Conservation (phyloP, 2,888 invertebrate genomes). For the Cremastinae sp. region DNA sequence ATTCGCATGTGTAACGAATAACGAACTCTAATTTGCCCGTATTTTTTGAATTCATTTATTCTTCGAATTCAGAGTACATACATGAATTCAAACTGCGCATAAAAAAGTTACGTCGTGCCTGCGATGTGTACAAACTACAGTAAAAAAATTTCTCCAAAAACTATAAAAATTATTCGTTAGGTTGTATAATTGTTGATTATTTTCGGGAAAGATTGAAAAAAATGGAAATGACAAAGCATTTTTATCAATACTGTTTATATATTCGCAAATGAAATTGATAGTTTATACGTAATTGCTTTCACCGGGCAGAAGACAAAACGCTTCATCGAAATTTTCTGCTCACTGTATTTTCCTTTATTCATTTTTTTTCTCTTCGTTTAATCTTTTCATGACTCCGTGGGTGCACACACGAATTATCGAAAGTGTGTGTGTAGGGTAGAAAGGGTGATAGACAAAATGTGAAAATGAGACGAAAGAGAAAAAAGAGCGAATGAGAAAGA, state of each 20-base stretch:
- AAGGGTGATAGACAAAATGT: constrained; percentile 49
- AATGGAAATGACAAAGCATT: no score
- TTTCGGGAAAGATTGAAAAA: no score
- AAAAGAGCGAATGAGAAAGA: constrained; percentile 30
- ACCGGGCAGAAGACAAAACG: constrained; percentile 8
- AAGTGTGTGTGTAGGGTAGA: not conserved
- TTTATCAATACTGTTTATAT: no score
- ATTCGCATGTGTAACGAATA: constrained; percentile 22
- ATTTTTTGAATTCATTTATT: not conserved
- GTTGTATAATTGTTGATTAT: no score
- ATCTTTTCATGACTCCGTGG: constrained; percentile 19
- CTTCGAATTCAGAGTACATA: not conserved
- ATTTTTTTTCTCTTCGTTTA: not conserved
- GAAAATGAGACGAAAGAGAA: constrained; percentile 43
- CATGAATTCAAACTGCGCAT: not conserved
- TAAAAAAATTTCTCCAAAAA: no score
- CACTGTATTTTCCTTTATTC: constrained; percentile 9
- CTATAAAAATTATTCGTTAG: no score
- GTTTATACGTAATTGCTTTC: constrained; percentile 36
- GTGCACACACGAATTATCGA: constrained; percentile 45
- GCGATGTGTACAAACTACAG: no score
- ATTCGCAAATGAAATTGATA: constrained; percentile 32
- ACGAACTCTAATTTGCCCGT: constrained; percentile 36
- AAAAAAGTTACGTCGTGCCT: no score
- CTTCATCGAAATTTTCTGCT: constrained; percentile 22